Base-by-base conservation (phyloP, 1,140 invertebrate species). In the Bradysia coprophila region DNA sequence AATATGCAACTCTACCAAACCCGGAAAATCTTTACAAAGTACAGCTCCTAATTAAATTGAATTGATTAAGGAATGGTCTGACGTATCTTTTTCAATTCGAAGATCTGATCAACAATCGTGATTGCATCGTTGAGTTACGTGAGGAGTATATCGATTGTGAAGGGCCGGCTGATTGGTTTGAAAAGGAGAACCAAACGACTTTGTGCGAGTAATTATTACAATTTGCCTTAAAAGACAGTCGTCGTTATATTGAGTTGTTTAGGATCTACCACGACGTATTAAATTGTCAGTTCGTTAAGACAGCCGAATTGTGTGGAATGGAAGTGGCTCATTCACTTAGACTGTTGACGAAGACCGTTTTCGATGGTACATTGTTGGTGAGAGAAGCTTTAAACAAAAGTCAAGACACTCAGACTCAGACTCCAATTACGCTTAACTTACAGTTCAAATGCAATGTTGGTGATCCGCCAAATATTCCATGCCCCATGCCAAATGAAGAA, bases 101-200 rank as follows among this genome's bases (percentile, higher is more conserved):
- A 39, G 38, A 39, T 8, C 8, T 39, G 8, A 11, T 5, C 19
- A 39, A 18, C 4, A 9, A 11, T 0, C 50, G 51, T 16, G 46
- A 42, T 23, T 59, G 57, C 40, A 8, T 59, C 8, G 31, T 44
- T 18, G 56, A 57, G 36, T 45, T 59, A 13, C 52, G 52, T 13
- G 54, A 51, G 9, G 56, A 59, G 21, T 51, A 57, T 48, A 52
- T 57, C 42, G 52, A 59, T 31, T 59, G 57, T 18, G 57, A 59
- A 37, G 57, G 51, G 0, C 47, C 49, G 18, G 44, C 56, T 15
- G 57, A 59, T 48, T 59, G 57, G 57, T 59, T 55, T 42, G 56
- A 59, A 41, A 44, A 47, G 1, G 21, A 39, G 1, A 56, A 59
- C 18, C 32, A 46, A 11, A 40, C 44, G 10, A 48, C 45, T 19